These are phyloP conservation scores for Invenusta paracnida DNA, from an alignment of 2,888 invertebrate genomes.

Conservation along the genomic window DNA sequence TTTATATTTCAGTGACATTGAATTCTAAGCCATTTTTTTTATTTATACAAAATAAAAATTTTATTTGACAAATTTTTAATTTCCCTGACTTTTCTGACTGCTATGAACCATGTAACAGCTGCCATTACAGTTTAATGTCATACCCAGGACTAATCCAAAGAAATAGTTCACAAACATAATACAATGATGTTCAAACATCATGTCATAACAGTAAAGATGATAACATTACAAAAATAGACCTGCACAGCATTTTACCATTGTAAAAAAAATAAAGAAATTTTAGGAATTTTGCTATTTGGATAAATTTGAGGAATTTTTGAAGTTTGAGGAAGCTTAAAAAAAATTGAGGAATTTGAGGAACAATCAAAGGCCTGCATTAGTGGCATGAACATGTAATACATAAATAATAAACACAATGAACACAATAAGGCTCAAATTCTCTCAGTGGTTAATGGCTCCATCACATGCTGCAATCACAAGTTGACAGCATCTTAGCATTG, in stretches of 20 bases:
- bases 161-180: not conserved
- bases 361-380: not conserved
- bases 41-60: no score
- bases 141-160: not conserved
- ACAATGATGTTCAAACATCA: not conserved
- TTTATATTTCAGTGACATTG: no score
- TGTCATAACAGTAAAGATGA: not conserved
- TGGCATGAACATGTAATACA: no score
- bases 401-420: no score
- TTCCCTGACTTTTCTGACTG: no score
- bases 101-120: no score
- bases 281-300: not conserved
- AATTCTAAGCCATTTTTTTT: no score
- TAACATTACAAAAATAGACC: not conserved
- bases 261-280: not conserved
- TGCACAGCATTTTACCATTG: not conserved
- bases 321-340: not conserved
- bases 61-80: no score
- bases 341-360: not conserved
- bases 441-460: no score
- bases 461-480: no score
- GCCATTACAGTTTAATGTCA: not conserved
- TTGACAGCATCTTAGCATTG: no score
- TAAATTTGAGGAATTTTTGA: not conserved
- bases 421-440: no score